Evolutionary conservation across 2,888 invertebrate species (phyloP), one percentile per base, ranked within the genome.

Genomic region (Monoplex corrugatus): DNA sequence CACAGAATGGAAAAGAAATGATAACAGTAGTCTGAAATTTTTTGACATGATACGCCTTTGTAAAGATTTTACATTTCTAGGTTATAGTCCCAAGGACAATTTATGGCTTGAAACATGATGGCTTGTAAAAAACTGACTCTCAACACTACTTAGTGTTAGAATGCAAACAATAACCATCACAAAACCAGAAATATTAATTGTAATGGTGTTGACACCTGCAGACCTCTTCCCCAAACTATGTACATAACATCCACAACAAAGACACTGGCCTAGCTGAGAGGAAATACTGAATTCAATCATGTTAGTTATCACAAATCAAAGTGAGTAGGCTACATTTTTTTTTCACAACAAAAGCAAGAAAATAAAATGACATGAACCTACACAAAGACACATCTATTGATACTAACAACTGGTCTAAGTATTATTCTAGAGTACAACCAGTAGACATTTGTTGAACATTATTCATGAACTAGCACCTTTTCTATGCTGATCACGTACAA

Each of bases 151-250:
- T 28, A 23, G 23, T 32, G 80, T 43, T 43, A 19, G 45, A 45
- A 83, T 45, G 40, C 40, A 19, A 38, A 75, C 13, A 45, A 19
- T 1, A 40, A 10, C 8, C 28, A 80, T 80, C n/a, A n/a, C n/a
- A n/a, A 28, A 43, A 43, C 1, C 2, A 5, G 5, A 35, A 38
- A 38, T 8, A 38, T 13, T 13, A 38, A 38, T 13, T 19, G 28
- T 43, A 40, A 80, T 32, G 43, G 43, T 80, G 78, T 80, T 80
- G 78, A 80, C 78, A 80, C 23, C 32, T 80, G 78, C 40, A 80
- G 78, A 80, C 78, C 23, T n/a, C 0, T 43, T 23, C 78, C 78
- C 40, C 0, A 75, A 19, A 80, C 40, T 80, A 43, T 19, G 38
- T 43, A 43, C 23, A 43, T 43, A 13, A 40, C 43, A 80, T 43